These are phyloP conservation scores for Pangasius djambal DNA, from an alignment of 2,797 vertebrate species.

Conservation along the genomic window DNA sequence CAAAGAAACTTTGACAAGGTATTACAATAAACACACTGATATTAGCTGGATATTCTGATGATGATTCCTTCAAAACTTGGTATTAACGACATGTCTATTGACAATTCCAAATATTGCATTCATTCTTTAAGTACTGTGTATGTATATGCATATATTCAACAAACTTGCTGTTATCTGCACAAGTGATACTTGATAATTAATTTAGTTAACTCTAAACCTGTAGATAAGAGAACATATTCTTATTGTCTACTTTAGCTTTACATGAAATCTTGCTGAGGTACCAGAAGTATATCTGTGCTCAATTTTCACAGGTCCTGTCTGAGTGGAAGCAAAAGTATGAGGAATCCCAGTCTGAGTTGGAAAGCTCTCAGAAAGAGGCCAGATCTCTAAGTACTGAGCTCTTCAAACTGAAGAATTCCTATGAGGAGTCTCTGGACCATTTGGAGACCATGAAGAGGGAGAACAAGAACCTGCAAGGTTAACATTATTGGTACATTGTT, in stretches of 20 bases:
- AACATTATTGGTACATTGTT: background rate
- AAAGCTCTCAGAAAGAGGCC: constrained; percentile 73
- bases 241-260: background rate
- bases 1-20: constrained; percentile 87
- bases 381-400: constrained; percentile 75
- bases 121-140: background rate
- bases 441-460: constrained; percentile 79
- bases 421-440: constrained; percentile 75
- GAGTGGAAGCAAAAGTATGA: constrained; percentile 79
- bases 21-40: background rate
- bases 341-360: constrained; percentile 74
- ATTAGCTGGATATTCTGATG: background rate
- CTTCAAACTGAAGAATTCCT: constrained; percentile 78
- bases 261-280: background rate
- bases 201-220: background rate
- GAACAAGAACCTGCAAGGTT: constrained; percentile 83
- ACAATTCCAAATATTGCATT: background rate
- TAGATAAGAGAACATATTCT: background rate
- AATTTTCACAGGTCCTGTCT: constrained; percentile 69
- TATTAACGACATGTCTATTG: constrained; percentile 60
- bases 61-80: background rate
- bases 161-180: background rate
- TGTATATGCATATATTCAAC: background rate
- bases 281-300: too few species aligned
- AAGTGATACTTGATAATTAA: background rate